phyloP scores from a whole-genome alignment of 35 echinoderm and acorn worm species.

The Ptychodera flava region DNA sequence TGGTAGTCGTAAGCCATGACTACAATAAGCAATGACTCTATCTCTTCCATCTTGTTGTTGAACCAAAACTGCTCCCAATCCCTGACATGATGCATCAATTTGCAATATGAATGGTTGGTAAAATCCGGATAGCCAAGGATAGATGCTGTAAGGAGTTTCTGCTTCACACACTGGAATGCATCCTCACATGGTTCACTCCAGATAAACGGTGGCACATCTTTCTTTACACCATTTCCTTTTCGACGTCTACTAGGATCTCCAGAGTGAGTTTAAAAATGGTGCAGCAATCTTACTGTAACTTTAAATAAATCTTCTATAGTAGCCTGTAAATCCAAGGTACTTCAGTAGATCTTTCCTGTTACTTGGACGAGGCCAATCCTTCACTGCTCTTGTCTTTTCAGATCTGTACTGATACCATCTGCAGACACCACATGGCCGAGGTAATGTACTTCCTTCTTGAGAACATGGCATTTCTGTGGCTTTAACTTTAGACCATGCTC shows the following conservation, averaged over 20 bases:
- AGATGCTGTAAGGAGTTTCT: slow-evolving; percentile 30
- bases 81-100: slow-evolving; percentile 43
- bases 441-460: slow-evolving; percentile 14
- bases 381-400: slow-evolving; percentile 21
- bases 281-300: slow-evolving; percentile 40
- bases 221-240: too few relatives aligned
- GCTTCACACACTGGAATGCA: slow-evolving; percentile 39
- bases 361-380: slow-evolving; percentile 36
- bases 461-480: slow-evolving; percentile 29
- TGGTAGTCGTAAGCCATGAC: slow-evolving; percentile 9
- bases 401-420: not conserved
- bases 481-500: slow-evolving; percentile 34
- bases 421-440: slow-evolving; percentile 31
- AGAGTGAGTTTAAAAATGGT: too few relatives aligned
- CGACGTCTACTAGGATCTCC: too few relatives aligned
- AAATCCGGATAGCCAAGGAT: slow-evolving; percentile 61
- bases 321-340: slow-evolving; percentile 33
- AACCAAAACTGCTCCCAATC: slow-evolving; percentile 48
- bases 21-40: slow-evolving; percentile 46
- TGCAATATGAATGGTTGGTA: slow-evolving; percentile 39
- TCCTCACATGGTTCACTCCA: slow-evolving; percentile 40
- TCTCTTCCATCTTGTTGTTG: slow-evolving; percentile 33
- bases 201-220: not conserved
- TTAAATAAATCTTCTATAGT: slow-evolving; percentile 42
- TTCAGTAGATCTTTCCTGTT: slow-evolving; percentile 36